phyloP scores from a whole-genome alignment of 2,113 vertebrate genomes.

The Paradisaea rubra region DNA sequence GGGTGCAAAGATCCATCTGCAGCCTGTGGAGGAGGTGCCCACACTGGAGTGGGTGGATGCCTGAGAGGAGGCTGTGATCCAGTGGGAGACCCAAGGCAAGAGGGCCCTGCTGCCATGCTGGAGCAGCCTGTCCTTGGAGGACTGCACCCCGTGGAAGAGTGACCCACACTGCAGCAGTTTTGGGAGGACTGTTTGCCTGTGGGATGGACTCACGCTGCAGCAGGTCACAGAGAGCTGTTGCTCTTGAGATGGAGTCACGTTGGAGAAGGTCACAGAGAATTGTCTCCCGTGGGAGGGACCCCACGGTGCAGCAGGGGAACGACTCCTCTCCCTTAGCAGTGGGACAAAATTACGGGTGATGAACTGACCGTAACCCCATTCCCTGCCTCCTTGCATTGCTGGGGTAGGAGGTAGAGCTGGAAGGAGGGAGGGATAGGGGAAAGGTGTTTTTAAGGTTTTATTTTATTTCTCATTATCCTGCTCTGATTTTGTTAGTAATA shows the following conservation, averaged over 20 bases:
- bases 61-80: neutral
- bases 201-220: neutral
- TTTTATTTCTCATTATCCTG: neutral
- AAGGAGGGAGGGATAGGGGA: neutral
- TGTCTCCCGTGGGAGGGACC: fast-evolving
- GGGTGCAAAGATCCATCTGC: neutral
- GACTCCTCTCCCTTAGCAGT: neutral
- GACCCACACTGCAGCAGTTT: neutral
- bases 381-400: neutral
- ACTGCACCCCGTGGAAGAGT: neutral
- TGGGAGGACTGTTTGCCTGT: fast-evolving
- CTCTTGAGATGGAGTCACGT: fast-evolving
- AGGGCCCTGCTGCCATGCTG: neutral
- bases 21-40: no score
- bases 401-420: neutral
- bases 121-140: neutral
- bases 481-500: neutral
- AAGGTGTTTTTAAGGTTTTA: neutral
- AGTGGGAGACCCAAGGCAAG: fast-evolving
- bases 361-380: neutral
- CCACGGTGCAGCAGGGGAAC: fast-evolving
- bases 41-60: neutral
- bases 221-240: neutral
- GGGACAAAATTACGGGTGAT: fast-evolving
- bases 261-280: neutral